Evolutionary conservation across 1,140 invertebrate genomes (phyloP).

Genomic region (Drosophila albomicans): DNA sequence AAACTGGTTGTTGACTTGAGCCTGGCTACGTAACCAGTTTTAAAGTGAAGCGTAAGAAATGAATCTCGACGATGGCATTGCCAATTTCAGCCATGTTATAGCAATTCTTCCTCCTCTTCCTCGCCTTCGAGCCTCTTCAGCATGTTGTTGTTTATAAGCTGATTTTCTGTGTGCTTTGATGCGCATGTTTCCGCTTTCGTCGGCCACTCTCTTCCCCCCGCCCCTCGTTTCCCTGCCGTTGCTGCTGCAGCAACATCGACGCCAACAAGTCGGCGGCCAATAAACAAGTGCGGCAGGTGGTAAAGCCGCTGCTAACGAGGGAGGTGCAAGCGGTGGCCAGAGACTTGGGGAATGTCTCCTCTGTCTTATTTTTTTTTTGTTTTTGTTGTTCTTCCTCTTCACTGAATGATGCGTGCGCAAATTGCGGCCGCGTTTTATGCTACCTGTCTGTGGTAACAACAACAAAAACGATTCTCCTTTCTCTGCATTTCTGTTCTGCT

Average conservation of each 20-base stretch:
- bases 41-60: conserved; percentile 32
- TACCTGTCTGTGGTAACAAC: conserved; percentile 24
- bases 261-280: conserved; percentile 48
- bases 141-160: conserved; percentile 13
- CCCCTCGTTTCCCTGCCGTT: no score
- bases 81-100: conserved; percentile 45
- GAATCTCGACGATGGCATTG: conserved; percentile 23
- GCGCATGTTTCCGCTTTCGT: conserved; percentile 51
- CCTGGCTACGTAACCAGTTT: conserved; percentile 35
- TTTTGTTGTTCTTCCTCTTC: not conserved
- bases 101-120: not conserved
- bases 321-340: not conserved
- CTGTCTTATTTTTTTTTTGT: not conserved
- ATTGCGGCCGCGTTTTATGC: conserved; percentile 37
- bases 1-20: conserved; percentile 35
- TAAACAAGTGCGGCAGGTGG: conserved; percentile 56
- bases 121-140: not conserved
- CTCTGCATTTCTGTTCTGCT: not conserved
- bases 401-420: conserved; percentile 48
- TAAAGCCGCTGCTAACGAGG: conserved; percentile 19
- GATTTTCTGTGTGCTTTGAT: conserved; percentile 39
- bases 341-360: conserved; percentile 10
- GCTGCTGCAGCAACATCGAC: conserved; percentile 13
- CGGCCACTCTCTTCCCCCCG: conserved; percentile 2
- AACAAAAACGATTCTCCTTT: no score